Evolutionary conservation across 2,888 invertebrate species (phyloP), one percentile per base, ranked within the genome.

Genomic region (Rhopalosiphum nymphaeae): DNA sequence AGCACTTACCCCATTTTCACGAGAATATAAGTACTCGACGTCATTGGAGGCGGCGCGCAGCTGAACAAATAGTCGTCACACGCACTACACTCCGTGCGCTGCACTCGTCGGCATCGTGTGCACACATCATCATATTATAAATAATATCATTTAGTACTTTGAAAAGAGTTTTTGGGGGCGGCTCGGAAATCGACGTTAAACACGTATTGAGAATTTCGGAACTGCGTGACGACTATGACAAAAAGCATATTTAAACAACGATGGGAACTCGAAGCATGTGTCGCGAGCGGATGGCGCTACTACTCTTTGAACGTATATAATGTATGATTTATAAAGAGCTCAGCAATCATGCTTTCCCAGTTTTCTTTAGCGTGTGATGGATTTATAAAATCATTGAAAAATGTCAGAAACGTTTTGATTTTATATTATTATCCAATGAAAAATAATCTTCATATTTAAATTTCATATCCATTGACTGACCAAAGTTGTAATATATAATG

Each of bases 21-120:
- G 85, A 86, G 57, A 67, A 25, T 36, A 78, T 78, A 87, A 87
- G 92, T 61, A 91, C 91, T 91, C 46, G 61, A 87, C 61, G 91
- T 26, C 61, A 86, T 26, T 46, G 44, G 78, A 78, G 78, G 46
- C 57, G 16, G 56, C 36, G 7, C 53, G 10, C 92, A 93, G 92
- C 92, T 93, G 92, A 93, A 89, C 92, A 93, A 93, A 93, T 44
- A 93, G 44, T 89, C 78, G 25, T 93, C 78, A 21, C 26, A 49
- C 49, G 25, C 44, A 84, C 56, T 7, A 53, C 29, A 56, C 53
- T 56, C 42, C n/a, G 25, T 56, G 21, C 91, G 25, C 49, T n/a
- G 42, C 29, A 56, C 56, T 36, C 56, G 13, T 36, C 9, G 29
- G 13, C 89, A 46, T 36, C 61, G 29, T 44, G 10, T 61, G 61